Evolutionary conservation across 2,888 invertebrate species (phyloP), one percentile per base, ranked within the genome.

Genomic region (Harpagoxenus sublaevis): DNA sequence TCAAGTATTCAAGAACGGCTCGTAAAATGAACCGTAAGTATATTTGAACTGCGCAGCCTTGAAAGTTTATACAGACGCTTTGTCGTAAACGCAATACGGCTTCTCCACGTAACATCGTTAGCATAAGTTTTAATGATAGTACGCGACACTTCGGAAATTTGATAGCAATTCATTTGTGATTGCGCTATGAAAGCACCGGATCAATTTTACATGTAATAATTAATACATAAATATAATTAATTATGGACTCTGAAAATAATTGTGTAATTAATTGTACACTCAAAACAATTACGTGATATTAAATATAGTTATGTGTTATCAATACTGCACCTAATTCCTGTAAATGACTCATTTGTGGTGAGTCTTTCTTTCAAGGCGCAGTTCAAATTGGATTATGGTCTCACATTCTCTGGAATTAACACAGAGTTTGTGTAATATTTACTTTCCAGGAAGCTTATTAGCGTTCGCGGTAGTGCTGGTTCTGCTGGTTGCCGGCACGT

Each of bases 1-100:
- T 39, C 35, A 15, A 57, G 10, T 71, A 79, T 60, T 45, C 23
- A 18, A 55, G n/a, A 79, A 31, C 70, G 5, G 18, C 35, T 23
- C 12, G 18, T 57, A 71, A 79, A 60, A 79, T 79, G 73, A 79
- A 79, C 10, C 70, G 79, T 81, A 45, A 81, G 71, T 81, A 81
- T 73, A 81, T 73, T 39, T 60, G 39, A 60, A 48, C 23, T 42
- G n/a, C 10, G 15, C 18, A 78, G 6, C 51, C 79, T 81, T 81
- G 60, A 48, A 42, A 48, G 12, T 73, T 45, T 23, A 23, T 23
- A 48, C 10, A 23, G 55, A 66, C 3, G 5, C 60, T 35, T 73
- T 57, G n/a, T 28, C 42, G 2, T 45, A 4, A 28, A 60, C 5
- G 10, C n/a, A 35, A 71, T 31, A 39, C 23, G 48, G 62, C 35